Evolutionary conservation across 30 jellyfish, hydroid and myxozoan genomes (phyloP).

Genomic region (Chironex yamaguchii): DNA sequence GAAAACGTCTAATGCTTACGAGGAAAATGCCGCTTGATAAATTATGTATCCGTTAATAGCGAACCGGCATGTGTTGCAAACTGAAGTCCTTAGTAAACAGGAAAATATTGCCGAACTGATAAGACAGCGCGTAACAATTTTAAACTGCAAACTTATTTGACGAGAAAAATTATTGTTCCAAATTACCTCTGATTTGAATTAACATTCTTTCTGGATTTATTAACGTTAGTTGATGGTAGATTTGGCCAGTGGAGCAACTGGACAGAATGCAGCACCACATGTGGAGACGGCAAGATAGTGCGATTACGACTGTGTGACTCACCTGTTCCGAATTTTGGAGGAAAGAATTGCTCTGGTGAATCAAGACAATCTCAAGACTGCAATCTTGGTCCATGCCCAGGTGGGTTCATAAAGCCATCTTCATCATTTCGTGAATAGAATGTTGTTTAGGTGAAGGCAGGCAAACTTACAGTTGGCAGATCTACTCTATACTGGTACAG

Average conservation of each 20-base stretch:
- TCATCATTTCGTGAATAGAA: not conserved
- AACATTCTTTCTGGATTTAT: no score
- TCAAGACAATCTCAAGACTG: conserved; percentile 54
- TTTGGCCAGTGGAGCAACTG: conserved; percentile 76
- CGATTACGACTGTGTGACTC: conserved; percentile 74
- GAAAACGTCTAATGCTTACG: no score
- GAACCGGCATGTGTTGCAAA: no score
- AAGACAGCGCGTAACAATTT: no score
- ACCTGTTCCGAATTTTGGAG: conserved; percentile 85
- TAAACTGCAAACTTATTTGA: no score
- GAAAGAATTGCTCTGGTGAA: conserved; percentile 77
- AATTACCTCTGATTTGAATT: no score
- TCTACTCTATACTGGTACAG: no score
- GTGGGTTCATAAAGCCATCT: conserved; percentile 33
- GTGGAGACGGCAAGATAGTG: conserved; percentile 73
- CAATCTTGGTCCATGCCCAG: conserved; percentile 59
- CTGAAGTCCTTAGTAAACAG: no score
- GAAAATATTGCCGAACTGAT: no score
- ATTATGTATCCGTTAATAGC: no score
- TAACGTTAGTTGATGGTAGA: conserved; percentile 90
- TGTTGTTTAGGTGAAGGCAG: not conserved
- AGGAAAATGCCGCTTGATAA: no score
- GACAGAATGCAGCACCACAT: conserved; percentile 73
- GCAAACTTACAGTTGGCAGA: not conserved
- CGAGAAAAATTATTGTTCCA: no score